These are phyloP conservation scores for Thamnophis sirtalis DNA, from an alignment of 2,113 vertebrate species.

Conservation along the genomic window DNA sequence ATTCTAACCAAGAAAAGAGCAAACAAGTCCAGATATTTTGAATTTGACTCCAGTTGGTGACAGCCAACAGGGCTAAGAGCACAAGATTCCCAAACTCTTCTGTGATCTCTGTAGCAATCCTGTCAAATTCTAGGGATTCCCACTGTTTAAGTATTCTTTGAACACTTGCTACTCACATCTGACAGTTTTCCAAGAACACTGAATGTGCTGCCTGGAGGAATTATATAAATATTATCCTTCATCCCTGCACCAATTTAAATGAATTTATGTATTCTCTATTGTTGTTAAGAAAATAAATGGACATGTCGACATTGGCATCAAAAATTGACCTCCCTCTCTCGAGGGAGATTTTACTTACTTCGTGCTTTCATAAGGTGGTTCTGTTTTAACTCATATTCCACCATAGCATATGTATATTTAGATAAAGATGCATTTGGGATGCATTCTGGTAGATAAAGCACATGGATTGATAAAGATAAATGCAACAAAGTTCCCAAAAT, in stretches of 20 bases:
- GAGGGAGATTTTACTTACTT: background rate
- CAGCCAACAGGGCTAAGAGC: background rate
- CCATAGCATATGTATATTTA: background rate
- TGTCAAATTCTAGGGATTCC: background rate
- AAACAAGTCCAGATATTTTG: background rate
- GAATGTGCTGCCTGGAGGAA: background rate
- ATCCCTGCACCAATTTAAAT: background rate
- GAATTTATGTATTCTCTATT: background rate
- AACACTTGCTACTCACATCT: background rate
- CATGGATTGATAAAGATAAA: background rate
- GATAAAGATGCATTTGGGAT: background rate
- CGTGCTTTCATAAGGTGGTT: background rate
- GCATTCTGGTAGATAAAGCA: background rate
- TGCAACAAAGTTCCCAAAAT: background rate
- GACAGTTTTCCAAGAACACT: background rate
- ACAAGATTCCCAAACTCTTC: background rate
- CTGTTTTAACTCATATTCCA: background rate
- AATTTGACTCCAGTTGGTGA: background rate
- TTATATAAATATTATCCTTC: background rate
- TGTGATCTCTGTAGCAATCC: background rate
- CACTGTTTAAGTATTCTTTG: background rate
- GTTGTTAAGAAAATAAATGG: background rate
- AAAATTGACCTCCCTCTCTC: background rate
- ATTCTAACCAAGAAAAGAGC: background rate
- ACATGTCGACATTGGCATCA: background rate